phyloP scores from a whole-genome alignment of 53 echinoderm and acorn worm genomes.

The Holothuria scabra region DNA sequence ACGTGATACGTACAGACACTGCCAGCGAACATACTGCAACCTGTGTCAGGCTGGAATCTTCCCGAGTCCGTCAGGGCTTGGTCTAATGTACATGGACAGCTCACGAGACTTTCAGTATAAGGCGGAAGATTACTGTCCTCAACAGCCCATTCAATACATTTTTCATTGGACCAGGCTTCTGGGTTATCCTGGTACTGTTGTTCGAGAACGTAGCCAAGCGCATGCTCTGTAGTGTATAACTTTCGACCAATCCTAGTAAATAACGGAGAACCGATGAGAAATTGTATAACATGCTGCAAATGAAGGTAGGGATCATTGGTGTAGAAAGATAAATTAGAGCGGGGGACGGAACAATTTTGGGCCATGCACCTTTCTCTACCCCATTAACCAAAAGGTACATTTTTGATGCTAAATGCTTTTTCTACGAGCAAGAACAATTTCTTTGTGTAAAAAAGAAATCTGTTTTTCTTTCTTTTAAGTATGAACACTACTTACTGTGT shows the following conservation, averaged over 20 bases:
- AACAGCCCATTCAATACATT: slow-evolving; percentile 62
- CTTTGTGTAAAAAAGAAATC: too few species aligned
- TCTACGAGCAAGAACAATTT: too few species aligned
- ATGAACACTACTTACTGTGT: too few species aligned
- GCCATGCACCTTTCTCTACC: too few species aligned
- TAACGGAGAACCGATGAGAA: too few species aligned
- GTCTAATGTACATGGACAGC: slow-evolving; percentile 83
- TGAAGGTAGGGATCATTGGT: too few species aligned
- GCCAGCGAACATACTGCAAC: slow-evolving; percentile 43
- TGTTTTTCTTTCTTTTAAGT: too few species aligned
- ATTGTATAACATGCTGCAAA: too few species aligned
- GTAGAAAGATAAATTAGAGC: too few species aligned
- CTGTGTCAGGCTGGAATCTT: slow-evolving; percentile 58
- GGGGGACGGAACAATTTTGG: too few species aligned
- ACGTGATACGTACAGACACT: slow-evolving; percentile 52
- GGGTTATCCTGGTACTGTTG: slow-evolving; percentile 73
- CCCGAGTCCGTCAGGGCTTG: slow-evolving; percentile 74
- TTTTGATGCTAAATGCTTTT: too few species aligned
- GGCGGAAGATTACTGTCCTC: slow-evolving; percentile 23
- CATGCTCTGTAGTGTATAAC: slow-evolving; percentile 76
- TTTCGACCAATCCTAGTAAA: slow-evolving; percentile 57
- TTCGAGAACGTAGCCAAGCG: slow-evolving; percentile 82
- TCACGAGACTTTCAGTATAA: slow-evolving; percentile 39
- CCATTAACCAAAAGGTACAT: too few species aligned
- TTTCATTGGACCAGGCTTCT: slow-evolving; percentile 59